Percentiles rank a stretch among this genome's conserved stretches.
Conservation (phyloP, 2,888 invertebrate species). For the Gymnocheta viridis region DNA sequence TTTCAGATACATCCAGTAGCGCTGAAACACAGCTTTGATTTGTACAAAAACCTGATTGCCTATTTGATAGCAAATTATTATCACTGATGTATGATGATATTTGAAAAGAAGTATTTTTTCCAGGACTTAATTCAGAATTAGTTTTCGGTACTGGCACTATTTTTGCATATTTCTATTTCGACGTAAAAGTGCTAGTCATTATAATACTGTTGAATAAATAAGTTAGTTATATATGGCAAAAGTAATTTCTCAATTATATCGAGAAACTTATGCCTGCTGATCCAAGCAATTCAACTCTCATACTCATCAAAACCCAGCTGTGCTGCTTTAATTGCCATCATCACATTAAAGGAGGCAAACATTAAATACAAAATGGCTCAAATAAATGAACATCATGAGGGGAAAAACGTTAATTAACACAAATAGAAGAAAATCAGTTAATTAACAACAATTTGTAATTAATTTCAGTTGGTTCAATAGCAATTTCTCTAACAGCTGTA, state of each 20-base stretch:
- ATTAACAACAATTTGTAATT: conserved; percentile 26
- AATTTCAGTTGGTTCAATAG: neutral
- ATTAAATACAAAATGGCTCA: neutral
- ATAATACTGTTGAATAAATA: too few relatives aligned
- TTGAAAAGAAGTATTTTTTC: too few relatives aligned
- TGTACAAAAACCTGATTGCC: too few relatives aligned
- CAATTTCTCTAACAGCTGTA: neutral
- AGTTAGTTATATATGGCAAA: too few relatives aligned
- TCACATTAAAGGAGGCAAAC: neutral
- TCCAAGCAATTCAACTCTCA: neutral
- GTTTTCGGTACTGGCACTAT: too few relatives aligned
- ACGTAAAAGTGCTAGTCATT: too few relatives aligned
- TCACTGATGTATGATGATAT: too few relatives aligned
- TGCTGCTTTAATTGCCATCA: neutral
- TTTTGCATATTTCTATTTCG: too few relatives aligned
- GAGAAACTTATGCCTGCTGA: neutral
- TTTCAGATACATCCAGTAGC: too few relatives aligned
- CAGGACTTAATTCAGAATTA: too few relatives aligned
- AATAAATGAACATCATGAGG: neutral
- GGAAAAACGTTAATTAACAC: neutral
- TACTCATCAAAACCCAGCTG: neutral
- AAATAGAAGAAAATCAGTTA: neutral
- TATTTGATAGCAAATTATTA: too few relatives aligned
- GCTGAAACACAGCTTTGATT: too few relatives aligned
- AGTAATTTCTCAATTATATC: neutral